Conservation (phyloP, 2,113 vertebrate genomes). For the Nothocercus nigrocapillus region DNA sequence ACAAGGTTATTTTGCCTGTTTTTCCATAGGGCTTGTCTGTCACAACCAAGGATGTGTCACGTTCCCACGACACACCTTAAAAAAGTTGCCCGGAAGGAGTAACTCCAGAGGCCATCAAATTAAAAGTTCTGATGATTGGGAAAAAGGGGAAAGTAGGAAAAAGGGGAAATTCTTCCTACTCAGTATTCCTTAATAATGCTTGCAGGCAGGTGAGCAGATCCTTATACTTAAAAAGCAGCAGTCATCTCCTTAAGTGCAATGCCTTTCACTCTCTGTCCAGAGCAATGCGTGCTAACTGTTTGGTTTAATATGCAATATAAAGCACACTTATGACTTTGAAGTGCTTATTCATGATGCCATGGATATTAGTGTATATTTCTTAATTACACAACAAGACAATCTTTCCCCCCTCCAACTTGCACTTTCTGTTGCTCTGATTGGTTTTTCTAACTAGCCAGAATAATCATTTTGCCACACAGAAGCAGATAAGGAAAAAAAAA, state of each 20-base stretch:
- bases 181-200: constrained; percentile 24
- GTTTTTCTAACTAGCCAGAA: constrained; percentile 64
- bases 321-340: constrained; percentile 62
- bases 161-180: neutral
- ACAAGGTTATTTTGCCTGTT: constrained; percentile 57
- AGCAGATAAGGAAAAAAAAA: constrained; percentile 39
- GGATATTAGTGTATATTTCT: constrained; percentile 63
- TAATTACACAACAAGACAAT: constrained; percentile 68
- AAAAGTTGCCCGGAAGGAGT: neutral
- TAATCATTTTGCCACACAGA: constrained; percentile 67
- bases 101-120: neutral
- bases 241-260: constrained; percentile 5
- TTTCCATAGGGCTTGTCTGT: constrained; percentile 38
- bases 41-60: neutral
- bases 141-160: neutral
- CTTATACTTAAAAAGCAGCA: neutral
- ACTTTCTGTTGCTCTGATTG: constrained; percentile 40
- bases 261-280: neutral
- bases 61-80: neutral
- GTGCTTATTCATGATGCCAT: constrained; percentile 48
- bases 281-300: constrained; percentile 49
- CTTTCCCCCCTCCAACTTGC: neutral
- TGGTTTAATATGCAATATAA: constrained; percentile 55
- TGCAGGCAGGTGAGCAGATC: constrained; percentile 49
- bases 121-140: neutral